Percentiles rank a stretch among this genome's conserved stretches.
Conservation (phyloP, 1,140 invertebrate genomes). For the Drosophila kohkoa region DNA sequence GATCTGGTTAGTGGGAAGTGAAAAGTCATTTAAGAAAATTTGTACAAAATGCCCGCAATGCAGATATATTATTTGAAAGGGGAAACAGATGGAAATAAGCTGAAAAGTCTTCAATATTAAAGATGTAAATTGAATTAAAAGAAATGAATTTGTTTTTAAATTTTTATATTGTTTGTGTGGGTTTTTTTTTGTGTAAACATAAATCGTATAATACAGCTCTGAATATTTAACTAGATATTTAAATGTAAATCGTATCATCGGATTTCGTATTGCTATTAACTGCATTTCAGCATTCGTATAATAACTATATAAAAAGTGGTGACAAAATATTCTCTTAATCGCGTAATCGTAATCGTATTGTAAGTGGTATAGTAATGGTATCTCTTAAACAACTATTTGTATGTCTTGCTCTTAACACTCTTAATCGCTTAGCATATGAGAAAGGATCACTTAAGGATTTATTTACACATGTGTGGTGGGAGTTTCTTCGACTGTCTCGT, state of each 20-base stretch:
- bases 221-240: conserved; percentile 71
- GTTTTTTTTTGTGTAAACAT: conserved; percentile 59
- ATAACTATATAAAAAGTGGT: conserved; percentile 49
- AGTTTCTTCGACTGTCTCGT: conserved; percentile 50
- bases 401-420: conserved; percentile 64
- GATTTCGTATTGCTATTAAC: conserved; percentile 60
- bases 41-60: conserved; percentile 16
- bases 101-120: not conserved
- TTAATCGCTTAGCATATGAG: conserved; percentile 81
- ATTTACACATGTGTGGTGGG: conserved; percentile 76
- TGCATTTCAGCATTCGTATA: conserved; percentile 55
- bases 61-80: not conserved
- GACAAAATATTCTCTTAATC: conserved; percentile 57
- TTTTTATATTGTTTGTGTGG: conserved; percentile 51
- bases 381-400: conserved; percentile 30
- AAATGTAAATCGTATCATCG: conserved; percentile 60
- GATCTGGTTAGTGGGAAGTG: conserved; percentile 61
- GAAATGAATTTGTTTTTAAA: conserved; percentile 27
- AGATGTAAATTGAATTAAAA: not conserved
- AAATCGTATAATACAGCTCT: conserved; percentile 69
- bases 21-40: conserved; percentile 35
- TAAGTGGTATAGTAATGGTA: conserved; percentile 1
- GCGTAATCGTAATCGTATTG: conserved; percentile 9
- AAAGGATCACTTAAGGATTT: conserved; percentile 80
- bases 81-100: not conserved